Conservation (phyloP, 2,113 vertebrate species). For the Aleadryas rufinucha region DNA sequence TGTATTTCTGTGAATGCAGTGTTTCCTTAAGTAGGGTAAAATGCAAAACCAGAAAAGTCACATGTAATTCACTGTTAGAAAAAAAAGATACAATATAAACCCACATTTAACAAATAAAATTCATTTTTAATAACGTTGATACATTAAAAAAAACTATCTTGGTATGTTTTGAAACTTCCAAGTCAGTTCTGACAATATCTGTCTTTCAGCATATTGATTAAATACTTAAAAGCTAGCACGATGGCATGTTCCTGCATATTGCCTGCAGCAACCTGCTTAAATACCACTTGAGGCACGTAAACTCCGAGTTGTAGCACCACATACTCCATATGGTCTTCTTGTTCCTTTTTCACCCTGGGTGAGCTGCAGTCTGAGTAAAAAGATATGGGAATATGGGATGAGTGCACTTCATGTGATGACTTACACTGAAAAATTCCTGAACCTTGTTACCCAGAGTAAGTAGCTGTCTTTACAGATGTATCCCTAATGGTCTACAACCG, state of each 20-base stretch:
- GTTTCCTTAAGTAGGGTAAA: not conserved
- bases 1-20: not conserved
- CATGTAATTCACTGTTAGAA: not conserved
- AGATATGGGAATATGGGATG: not conserved
- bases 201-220: conserved; percentile 51
- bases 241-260: not conserved
- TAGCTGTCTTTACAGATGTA: not conserved
- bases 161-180: not conserved
- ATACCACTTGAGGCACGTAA: conserved; percentile 26
- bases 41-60: not conserved
- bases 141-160: not conserved
- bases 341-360: conserved; percentile 19
- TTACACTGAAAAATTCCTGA: not conserved
- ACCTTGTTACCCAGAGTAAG: not conserved
- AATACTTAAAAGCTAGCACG: conserved; percentile 43
- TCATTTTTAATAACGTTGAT: not conserved
- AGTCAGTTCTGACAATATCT: conserved; percentile 27
- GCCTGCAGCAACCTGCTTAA: conserved; percentile 56
- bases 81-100: not conserved
- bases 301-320: not conserved
- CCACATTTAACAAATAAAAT: not conserved
- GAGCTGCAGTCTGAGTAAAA: not conserved
- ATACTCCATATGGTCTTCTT: conserved; percentile 37
- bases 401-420: not conserved
- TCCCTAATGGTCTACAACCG: not conserved